These are phyloP conservation scores for Crotophaga sulcirostris DNA, from an alignment of 2,113 vertebrate genomes.

Conservation along the genomic window DNA sequence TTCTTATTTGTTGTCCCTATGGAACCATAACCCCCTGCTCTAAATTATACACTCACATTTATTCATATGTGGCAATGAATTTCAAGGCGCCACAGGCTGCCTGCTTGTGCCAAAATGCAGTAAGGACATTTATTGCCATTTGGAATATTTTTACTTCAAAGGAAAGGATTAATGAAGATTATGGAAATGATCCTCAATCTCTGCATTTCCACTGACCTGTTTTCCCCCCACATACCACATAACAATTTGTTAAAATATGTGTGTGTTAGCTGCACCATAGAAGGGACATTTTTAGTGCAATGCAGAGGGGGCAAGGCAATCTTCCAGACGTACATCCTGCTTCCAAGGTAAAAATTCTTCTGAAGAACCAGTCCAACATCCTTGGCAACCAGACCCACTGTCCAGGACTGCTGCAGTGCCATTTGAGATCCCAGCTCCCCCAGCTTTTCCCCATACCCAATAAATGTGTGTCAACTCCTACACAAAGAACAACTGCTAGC, in stretches of 20 bases:
- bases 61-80: neutral
- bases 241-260: neutral
- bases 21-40: neutral
- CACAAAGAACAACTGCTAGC: neutral
- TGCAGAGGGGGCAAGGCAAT: neutral
- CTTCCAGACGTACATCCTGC: neutral
- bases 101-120: neutral
- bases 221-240: neutral
- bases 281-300: neutral
- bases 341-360: neutral
- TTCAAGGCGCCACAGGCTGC: neutral
- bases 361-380: neutral
- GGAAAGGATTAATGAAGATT: slow-evolving; percentile 30
- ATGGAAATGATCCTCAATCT: neutral
- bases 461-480: neutral
- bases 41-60: neutral
- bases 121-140: neutral
- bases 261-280: neutral
- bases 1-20: neutral
- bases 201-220: neutral
- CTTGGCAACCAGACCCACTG: neutral
- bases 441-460: neutral
- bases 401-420: neutral
- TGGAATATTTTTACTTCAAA: slow-evolving; percentile 36
- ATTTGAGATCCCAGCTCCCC: neutral